These are phyloP conservation scores for Clavelina lepadiformis DNA, from an alignment of 23 tunicate species.

Conservation along the genomic window DNA sequence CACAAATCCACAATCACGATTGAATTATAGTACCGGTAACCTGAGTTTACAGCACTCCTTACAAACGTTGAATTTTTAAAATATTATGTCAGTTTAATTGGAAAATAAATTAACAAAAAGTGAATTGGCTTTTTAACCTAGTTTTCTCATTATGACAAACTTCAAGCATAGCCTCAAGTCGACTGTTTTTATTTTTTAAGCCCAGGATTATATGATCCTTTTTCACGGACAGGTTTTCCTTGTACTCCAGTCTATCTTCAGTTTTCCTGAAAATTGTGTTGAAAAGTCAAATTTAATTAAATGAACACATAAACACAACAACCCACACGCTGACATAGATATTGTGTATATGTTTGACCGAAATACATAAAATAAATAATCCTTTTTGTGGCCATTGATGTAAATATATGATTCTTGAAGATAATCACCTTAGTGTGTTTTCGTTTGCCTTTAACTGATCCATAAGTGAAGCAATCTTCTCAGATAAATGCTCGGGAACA, in stretches of 20 bases:
- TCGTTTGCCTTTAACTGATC: constrained; percentile 50
- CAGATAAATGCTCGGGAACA: constrained; percentile 8
- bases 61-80: not conserved
- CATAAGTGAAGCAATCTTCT: constrained; percentile 16
- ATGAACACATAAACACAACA: no score
- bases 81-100: not conserved
- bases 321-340: no score
- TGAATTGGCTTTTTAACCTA: no score
- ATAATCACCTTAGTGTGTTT: constrained; percentile 31
- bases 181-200: constrained; percentile 14
- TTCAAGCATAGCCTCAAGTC: not conserved
- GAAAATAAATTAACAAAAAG: no score
- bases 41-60: no score
- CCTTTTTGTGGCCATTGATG: no score
- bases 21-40: no score
- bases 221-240: constrained; percentile 16
- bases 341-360: no score
- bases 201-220: not conserved
- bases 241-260: constrained; percentile 27
- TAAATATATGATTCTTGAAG: no score
- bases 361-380: no score
- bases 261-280: constrained; percentile 16
- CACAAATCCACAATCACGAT: no score
- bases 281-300: no score
- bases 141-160: not conserved